A percentile compares a stretch with the other conserved stretches of the same genome.
Conservation (phyloP, 2,797 vertebrate species). For the Notolepis coatsorum region DNA sequence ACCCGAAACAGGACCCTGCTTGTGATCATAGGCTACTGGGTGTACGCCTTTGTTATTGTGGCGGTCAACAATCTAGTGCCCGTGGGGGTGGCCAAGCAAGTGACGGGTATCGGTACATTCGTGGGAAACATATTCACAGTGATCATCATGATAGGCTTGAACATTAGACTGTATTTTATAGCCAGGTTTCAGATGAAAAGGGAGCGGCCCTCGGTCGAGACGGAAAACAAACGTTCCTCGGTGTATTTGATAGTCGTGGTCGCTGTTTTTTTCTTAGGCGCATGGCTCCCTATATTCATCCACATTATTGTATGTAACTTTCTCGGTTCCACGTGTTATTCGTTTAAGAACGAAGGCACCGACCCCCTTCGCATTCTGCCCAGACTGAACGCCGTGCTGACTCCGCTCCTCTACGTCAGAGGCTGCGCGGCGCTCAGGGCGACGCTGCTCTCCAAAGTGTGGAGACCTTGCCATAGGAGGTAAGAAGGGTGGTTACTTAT, state of each 20-base stretch:
- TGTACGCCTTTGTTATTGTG: constrained; percentile 79
- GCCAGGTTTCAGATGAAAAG: constrained; percentile 78
- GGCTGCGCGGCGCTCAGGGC: constrained; percentile 73
- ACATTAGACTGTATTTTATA: constrained; percentile 76
- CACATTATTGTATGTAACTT: constrained; percentile 71
- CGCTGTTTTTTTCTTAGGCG: constrained; percentile 71
- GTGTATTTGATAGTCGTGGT: constrained; percentile 80
- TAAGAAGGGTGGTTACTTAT: constrained; percentile 16
- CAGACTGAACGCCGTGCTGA: constrained; percentile 77
- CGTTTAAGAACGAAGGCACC: constrained; percentile 76
- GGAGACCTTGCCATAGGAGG: constrained; percentile 61
- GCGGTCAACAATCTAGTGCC: constrained; percentile 68
- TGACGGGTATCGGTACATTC: constrained; percentile 72
- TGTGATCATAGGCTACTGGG: constrained; percentile 76
- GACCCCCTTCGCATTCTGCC: constrained; percentile 79
- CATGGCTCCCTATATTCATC: constrained; percentile 78
- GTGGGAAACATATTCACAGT: constrained; percentile 73
- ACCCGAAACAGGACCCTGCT: constrained; percentile 71
- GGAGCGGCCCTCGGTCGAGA: constrained; percentile 67
- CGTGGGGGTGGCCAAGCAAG: constrained; percentile 45
- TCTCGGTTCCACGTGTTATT: constrained; percentile 56
- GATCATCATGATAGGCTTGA: constrained; percentile 81
- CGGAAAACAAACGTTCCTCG: constrained; percentile 76
- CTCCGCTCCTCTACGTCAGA: constrained; percentile 78
- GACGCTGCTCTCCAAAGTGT: constrained; percentile 67